Evolutionary conservation across 2,888 invertebrate genomes (phyloP).

Genomic region (Frankliniella fusca): DNA sequence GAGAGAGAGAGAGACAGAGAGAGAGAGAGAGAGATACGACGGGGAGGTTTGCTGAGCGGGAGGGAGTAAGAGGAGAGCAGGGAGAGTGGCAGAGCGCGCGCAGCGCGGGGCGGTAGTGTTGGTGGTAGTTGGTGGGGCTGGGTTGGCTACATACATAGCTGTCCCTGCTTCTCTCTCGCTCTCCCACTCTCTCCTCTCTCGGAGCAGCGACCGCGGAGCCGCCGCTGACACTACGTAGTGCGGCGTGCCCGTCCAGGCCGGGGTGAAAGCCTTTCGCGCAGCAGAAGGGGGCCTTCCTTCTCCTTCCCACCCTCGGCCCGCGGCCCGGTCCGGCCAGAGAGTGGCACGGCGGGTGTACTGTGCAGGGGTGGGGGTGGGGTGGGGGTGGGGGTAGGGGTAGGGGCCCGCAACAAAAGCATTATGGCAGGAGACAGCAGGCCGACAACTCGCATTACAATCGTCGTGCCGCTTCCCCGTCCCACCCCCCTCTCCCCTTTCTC

Average conservation of each 20-base stretch:
- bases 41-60: too few species aligned
- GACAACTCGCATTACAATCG: neutral
- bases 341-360: neutral
- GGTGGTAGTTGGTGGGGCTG: too few species aligned
- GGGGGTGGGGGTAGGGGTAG: neutral
- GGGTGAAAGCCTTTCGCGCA: neutral
- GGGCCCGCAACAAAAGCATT: neutral
- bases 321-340: neutral
- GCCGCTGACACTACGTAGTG: too few species aligned
- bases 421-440: neutral
- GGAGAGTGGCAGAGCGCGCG: too few species aligned
- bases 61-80: too few species aligned
- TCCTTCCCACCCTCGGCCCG: too few species aligned
- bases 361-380: neutral
- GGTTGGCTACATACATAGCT: too few species aligned
- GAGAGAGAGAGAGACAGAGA: too few species aligned
- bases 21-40: too few species aligned
- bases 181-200: neutral
- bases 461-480: neutral
- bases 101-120: too few species aligned
- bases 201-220: too few species aligned
- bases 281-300: neutral
- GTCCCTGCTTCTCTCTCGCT: neutral
- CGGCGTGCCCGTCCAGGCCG: neutral
- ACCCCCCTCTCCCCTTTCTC: neutral